Evolutionary conservation across 1,140 invertebrate species (phyloP).

Genomic region (Tenebrio molitor): DNA sequence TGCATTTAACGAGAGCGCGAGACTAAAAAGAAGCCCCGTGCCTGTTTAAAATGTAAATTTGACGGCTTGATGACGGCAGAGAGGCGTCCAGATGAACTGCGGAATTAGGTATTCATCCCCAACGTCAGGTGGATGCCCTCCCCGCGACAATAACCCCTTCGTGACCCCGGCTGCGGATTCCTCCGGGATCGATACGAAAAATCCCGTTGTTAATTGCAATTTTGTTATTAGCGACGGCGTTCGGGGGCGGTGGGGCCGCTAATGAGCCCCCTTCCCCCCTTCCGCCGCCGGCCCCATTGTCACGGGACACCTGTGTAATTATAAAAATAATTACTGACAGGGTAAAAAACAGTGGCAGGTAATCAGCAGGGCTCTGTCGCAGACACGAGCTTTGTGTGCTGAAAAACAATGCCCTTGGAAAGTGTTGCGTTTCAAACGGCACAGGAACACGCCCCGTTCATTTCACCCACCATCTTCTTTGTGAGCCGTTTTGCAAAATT

Average conservation of each 20-base stretch:
- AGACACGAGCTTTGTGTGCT: slow-evolving; percentile 42
- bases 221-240: slow-evolving; percentile 15
- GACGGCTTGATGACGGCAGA: slow-evolving; percentile 50
- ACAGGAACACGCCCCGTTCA: slow-evolving; percentile 20
- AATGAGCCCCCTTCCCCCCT: slow-evolving; percentile 32
- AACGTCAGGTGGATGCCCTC: slow-evolving; percentile 29
- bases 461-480: slow-evolving; percentile 35
- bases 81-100: slow-evolving; percentile 55
- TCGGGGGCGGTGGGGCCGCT: slow-evolving; percentile 10
- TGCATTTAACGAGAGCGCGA: slow-evolving; percentile 57
- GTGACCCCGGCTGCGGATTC: not conserved
- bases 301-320: slow-evolving; percentile 49
- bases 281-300: slow-evolving; percentile 28
- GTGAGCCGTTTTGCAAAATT: slow-evolving; percentile 26
- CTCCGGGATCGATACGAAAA: slow-evolving; percentile 26
- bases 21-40: slow-evolving; percentile 57
- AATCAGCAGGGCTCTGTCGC: slow-evolving; percentile 44
- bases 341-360: slow-evolving; percentile 48
- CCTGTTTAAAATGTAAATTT: slow-evolving; percentile 57
- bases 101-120: slow-evolving; percentile 53
- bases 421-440: slow-evolving; percentile 51
- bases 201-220: slow-evolving; percentile 24
- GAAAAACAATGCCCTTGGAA: slow-evolving; percentile 49
- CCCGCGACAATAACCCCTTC: slow-evolving; percentile 26
- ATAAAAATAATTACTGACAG: slow-evolving; percentile 52